phyloP scores from a whole-genome alignment of 2,888 invertebrate species.

The Argyra leucocephala region DNA sequence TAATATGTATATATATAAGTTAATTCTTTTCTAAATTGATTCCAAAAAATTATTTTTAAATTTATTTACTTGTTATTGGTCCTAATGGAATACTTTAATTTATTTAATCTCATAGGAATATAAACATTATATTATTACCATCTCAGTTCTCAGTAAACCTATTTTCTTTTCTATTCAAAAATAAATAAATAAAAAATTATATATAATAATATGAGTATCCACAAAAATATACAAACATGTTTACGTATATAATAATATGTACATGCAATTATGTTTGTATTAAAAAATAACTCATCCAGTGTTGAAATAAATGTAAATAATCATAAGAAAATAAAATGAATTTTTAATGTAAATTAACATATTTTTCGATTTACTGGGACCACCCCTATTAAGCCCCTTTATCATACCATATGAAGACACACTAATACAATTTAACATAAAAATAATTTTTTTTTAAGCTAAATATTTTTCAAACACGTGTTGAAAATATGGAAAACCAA shows the following conservation, averaged over 20 bases:
- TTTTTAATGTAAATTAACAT: neutral
- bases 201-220: neutral
- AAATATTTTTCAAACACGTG: no score
- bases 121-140: neutral
- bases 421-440: no score
- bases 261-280: no score
- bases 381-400: no score
- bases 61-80: neutral
- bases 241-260: no score
- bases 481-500: no score
- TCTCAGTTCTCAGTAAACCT: neutral
- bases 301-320: conserved; percentile 2
- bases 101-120: neutral
- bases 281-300: neutral
- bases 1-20: no score
- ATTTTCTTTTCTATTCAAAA: neutral
- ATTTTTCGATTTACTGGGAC: neutral
- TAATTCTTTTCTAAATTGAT: no score
- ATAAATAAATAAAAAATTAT: neutral
- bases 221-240: no score
- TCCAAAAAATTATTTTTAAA: no score
- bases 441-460: no score
- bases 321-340: neutral
- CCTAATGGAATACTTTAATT: conserved; percentile 1
- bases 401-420: no score